phyloP scores from a whole-genome alignment of 2,797 vertebrate genomes.

The Mus spretus region DNA sequence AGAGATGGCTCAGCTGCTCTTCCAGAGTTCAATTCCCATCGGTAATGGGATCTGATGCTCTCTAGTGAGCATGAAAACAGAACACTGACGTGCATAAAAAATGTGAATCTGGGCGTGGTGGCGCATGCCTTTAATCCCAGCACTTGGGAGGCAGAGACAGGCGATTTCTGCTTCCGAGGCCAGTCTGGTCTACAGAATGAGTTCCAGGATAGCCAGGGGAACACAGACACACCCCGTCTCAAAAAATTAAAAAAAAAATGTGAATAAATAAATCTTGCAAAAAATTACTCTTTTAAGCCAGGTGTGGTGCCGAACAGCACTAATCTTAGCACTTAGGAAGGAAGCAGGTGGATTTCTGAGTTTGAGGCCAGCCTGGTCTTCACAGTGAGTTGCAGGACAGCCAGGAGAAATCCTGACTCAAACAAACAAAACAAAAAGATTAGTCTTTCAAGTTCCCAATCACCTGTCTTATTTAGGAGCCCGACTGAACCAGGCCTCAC shows the following conservation, averaged over 20 bases:
- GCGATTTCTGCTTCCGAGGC: too few relatives aligned
- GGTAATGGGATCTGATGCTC: not conserved
- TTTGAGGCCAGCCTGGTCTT: too few relatives aligned
- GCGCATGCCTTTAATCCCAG: fast-evolving
- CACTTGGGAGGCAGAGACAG: not conserved
- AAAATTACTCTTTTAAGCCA: too few relatives aligned
- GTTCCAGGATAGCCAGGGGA: too few relatives aligned
- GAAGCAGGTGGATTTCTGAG: not conserved
- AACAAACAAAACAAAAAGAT: not conserved
- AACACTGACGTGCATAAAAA: not conserved
- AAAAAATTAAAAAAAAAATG: not conserved
- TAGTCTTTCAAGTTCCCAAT: not conserved
- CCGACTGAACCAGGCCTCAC: not conserved
- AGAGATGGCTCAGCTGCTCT: not conserved
- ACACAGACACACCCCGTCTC: too few relatives aligned
- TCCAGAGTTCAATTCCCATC: not conserved
- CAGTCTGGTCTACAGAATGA: too few relatives aligned
- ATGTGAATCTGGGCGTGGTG: not conserved
- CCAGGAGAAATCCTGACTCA: not conserved
- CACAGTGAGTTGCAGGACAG: not conserved
- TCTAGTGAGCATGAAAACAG: not conserved
- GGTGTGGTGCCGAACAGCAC: fast-evolving
- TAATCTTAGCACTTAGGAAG: not conserved
- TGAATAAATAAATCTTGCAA: not conserved
- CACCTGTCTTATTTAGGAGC: not conserved